Conservation (phyloP, 2,797 vertebrate genomes). For the Eulemur rubriventer region DNA sequence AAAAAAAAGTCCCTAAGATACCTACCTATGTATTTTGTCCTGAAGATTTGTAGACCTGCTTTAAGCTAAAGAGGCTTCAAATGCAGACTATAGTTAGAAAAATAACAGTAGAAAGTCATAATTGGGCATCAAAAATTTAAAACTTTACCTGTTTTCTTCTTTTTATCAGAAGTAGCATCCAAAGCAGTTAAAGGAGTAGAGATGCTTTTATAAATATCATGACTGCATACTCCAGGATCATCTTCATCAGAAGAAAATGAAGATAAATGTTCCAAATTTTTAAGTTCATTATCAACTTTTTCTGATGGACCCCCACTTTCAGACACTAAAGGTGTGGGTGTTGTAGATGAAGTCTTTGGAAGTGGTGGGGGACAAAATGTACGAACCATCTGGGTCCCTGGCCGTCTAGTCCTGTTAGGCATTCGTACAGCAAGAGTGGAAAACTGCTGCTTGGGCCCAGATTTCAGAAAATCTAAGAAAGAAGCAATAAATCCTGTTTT, state of each 20-base stretch:
- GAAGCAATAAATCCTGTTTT: slow-evolving; percentile 99
- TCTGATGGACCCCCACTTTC: slow-evolving; percentile 88
- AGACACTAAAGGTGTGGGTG: slow-evolving; percentile 81
- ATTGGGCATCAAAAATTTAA: slow-evolving; percentile 30
- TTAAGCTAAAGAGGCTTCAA: slow-evolving; percentile 14
- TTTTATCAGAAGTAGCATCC: slow-evolving; percentile 93
- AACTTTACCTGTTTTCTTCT: slow-evolving; percentile 91
- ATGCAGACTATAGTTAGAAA: not conserved
- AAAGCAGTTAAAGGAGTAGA: slow-evolving; percentile 91
- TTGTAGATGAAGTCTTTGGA: slow-evolving; percentile 84
- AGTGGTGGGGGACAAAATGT: slow-evolving; percentile 86
- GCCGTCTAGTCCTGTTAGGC: slow-evolving; percentile 91
- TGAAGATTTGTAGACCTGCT: slow-evolving; percentile 32
- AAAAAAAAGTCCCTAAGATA: slow-evolving; percentile 5
- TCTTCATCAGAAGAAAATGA: slow-evolving; percentile 98
- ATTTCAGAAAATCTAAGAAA: slow-evolving; percentile 98
- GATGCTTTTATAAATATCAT: slow-evolving; percentile 95
- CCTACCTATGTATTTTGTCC: not conserved
- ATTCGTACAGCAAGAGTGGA: slow-evolving; percentile 93
- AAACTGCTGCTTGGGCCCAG: slow-evolving; percentile 96
- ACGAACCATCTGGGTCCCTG: slow-evolving; percentile 88
- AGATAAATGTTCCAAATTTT: slow-evolving; percentile 94
- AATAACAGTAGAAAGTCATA: not conserved
- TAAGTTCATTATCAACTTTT: slow-evolving; percentile 92
- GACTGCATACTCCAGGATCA: slow-evolving; percentile 93